Conservation (phyloP, 2,888 invertebrate species). For the Pyrochroa serraticornis region DNA sequence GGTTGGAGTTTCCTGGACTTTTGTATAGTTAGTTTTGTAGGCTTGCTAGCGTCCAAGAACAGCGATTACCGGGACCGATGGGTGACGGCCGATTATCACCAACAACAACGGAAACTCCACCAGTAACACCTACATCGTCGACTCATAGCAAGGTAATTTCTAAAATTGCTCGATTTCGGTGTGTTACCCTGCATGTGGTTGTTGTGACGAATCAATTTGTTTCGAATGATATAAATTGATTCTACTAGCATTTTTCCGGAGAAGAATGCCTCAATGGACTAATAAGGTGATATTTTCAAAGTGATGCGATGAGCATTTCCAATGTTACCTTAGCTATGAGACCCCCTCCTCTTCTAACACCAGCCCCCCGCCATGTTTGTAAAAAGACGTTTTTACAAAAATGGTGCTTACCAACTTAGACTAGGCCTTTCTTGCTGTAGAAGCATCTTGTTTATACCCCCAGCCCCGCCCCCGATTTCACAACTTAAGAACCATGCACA, state of each 20-base stretch:
- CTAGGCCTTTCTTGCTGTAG: slow-evolving; percentile 45
- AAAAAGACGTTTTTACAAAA: slow-evolving; percentile 27
- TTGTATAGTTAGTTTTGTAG: slow-evolving; percentile 60
- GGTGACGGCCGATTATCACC: slow-evolving; percentile 68
- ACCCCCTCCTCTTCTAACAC: slow-evolving; percentile 32
- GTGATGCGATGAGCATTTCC: slow-evolving; percentile 56
- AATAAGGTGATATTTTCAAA: slow-evolving; percentile 45
- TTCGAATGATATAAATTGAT: slow-evolving; percentile 44
- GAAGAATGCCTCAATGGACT: slow-evolving; percentile 46
- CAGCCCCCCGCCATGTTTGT: slow-evolving; percentile 39
- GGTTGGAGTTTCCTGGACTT: background rate
- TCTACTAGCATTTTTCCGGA: slow-evolving; percentile 47
- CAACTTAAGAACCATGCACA: slow-evolving; percentile 32
- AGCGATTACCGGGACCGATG: slow-evolving; percentile 73
- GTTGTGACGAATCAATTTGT: slow-evolving; percentile 48
- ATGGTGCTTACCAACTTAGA: slow-evolving; percentile 40
- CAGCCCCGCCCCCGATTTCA: slow-evolving; percentile 20
- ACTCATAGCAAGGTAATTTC: slow-evolving; percentile 75
- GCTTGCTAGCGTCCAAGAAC: slow-evolving; percentile 95
- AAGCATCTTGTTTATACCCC: slow-evolving; percentile 44
- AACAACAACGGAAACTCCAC: slow-evolving; percentile 65
- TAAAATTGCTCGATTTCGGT: slow-evolving; percentile 6
- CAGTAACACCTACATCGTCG: slow-evolving; percentile 65
- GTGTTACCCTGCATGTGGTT: slow-evolving; percentile 45
- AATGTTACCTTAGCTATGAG: slow-evolving; percentile 59